These are phyloP conservation scores for Noctuana brunneofusca DNA, from an alignment of 2,888 invertebrate species.

Conservation along the genomic window DNA sequence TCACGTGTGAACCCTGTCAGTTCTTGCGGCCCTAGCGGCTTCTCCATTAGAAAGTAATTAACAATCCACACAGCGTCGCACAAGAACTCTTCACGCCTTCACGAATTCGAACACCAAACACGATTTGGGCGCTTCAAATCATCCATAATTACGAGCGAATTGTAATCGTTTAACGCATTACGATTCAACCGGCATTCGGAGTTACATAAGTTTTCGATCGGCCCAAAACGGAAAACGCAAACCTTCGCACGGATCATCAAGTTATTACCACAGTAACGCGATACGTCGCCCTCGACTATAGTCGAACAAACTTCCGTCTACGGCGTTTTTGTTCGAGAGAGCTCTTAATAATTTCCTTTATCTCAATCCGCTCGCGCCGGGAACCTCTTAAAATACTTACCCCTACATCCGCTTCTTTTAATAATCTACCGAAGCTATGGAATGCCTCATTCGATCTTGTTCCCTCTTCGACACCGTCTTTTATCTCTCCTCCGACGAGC, in stretches of 20 bases:
- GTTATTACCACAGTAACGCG: conserved; percentile 64
- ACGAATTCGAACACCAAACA: conserved; percentile 49
- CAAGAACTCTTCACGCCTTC: conserved; percentile 52
- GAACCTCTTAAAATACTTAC: conserved; percentile 82
- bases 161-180: conserved; percentile 64
- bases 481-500: conserved; percentile 69
- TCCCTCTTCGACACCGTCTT: conserved; percentile 67
- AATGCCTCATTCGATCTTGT: conserved; percentile 70
- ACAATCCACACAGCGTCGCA: conserved; percentile 54
- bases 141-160: conserved; percentile 61
- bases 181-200: conserved; percentile 55
- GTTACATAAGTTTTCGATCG: conserved; percentile 65
- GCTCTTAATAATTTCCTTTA: conserved; percentile 82
- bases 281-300: conserved; percentile 56
- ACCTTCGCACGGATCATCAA: conserved; percentile 67
- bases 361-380: conserved; percentile 76
- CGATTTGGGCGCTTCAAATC: conserved; percentile 48
- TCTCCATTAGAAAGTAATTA: conserved; percentile 76
- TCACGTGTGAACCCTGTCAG: conserved; percentile 64
- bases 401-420: conserved; percentile 82
- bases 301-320: conserved; percentile 73
- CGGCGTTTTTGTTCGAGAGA: conserved; percentile 63
- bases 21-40: conserved; percentile 63
- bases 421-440: conserved; percentile 76
- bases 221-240: conserved; percentile 56